Evolutionary conservation across 2,888 invertebrate species (phyloP).

Genomic region (Cybosia mesomella): DNA sequence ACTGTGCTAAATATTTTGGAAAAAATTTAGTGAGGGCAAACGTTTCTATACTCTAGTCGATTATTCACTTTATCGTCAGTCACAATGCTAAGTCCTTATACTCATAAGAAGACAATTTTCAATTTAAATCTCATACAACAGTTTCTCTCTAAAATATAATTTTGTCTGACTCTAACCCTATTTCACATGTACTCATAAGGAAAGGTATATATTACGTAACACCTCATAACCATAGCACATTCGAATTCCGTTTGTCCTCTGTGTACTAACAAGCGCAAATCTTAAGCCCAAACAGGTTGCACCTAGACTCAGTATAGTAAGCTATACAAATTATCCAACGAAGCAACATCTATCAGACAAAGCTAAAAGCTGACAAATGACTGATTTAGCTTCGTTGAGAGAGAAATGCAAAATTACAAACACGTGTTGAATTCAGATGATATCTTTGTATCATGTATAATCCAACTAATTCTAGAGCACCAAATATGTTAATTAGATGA

Average conservation of each 20-base stretch:
- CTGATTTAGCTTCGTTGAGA: background rate
- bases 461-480: background rate
- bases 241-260: constrained; percentile 8
- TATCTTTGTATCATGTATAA: background rate
- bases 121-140: too few species aligned
- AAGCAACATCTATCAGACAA: background rate
- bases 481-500: background rate
- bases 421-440: too few species aligned
- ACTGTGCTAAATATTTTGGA: too few species aligned
- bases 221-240: background rate
- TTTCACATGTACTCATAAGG: background rate
- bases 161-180: background rate
- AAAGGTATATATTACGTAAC: background rate
- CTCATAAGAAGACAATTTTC: background rate
- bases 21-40: too few species aligned
- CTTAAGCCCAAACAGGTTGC: constrained; percentile 18
- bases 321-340: constrained; percentile 10
- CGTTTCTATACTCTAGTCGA: too few species aligned
- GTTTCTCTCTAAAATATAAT: too few species aligned
- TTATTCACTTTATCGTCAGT: too few species aligned
- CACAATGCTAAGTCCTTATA: too few species aligned
- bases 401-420: background rate
- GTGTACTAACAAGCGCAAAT: constrained; percentile 16
- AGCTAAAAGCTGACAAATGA: background rate
- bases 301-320: constrained; percentile 14